Percentiles rank a stretch among this genome's conserved stretches.
phyloP scores from a whole-genome alignment of 2,888 invertebrate species.

The Hydrotaea cyrtoneurina region DNA sequence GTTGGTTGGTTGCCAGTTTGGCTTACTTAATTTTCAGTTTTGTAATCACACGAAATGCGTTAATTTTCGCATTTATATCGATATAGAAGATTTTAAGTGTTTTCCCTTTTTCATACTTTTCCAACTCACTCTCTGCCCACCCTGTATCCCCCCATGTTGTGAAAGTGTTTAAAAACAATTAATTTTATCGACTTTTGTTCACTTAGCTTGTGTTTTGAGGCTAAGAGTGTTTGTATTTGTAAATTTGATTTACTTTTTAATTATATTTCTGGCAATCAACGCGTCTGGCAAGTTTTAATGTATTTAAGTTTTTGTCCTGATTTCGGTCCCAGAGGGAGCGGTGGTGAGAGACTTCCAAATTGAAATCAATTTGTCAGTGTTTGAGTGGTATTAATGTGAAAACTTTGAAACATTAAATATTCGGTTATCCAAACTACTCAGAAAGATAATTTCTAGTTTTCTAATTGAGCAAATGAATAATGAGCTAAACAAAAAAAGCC shows the following conservation, averaged over 20 bases:
- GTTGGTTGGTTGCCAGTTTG: too few species aligned
- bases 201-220: background rate
- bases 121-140: too few species aligned
- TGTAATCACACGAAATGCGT: constrained; percentile 29
- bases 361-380: constrained; percentile 49
- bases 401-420: background rate
- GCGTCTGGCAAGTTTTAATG: constrained; percentile 15
- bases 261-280: background rate
- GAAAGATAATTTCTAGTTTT: too few species aligned
- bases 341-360: background rate
- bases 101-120: background rate
- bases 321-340: background rate
- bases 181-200: background rate
- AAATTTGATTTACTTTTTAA: constrained; percentile 23
- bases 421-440: too few species aligned
- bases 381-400: background rate
- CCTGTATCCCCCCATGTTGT: too few species aligned
- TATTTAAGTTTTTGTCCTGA: constrained; percentile 28
- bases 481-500: too few species aligned
- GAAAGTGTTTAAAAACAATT: too few species aligned
- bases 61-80: constrained; percentile 56
- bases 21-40: constrained; percentile 31
- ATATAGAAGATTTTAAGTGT: constrained; percentile 34
- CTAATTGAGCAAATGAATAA: too few species aligned
- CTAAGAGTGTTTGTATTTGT: constrained; percentile 6